Evolutionary conservation across 2,888 invertebrate species (phyloP).

Genomic region (Monochamus alternatus): DNA sequence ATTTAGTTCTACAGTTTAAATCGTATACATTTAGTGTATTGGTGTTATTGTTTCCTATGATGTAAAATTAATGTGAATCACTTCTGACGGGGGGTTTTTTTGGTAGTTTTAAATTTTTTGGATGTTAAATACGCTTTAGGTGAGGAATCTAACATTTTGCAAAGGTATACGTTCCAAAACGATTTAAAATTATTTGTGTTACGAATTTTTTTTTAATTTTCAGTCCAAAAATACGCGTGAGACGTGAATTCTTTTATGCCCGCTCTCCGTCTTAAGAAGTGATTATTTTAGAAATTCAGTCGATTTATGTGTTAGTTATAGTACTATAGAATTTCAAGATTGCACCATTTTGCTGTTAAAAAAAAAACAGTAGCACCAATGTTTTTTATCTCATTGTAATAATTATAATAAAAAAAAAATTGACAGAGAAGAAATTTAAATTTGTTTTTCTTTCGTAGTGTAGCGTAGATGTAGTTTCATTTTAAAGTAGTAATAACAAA

Average conservation of each 20-base stretch:
- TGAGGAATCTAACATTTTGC: background rate
- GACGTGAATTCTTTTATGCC: no score
- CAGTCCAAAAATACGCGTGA: no score
- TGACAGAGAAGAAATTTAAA: slow-evolving; percentile 14
- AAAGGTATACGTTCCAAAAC: no score
- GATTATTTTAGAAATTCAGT: slow-evolving; percentile 23
- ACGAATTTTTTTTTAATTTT: no score
- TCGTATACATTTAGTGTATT: slow-evolving; percentile 29
- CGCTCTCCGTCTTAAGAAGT: slow-evolving; percentile 16
- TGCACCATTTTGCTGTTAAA: slow-evolving; percentile 17
- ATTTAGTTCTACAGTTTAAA: slow-evolving; percentile 17
- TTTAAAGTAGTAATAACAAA: slow-evolving; percentile 30
- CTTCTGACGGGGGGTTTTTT: background rate
- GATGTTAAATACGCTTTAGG: background rate
- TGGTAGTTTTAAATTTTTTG: background rate
- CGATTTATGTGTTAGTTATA: slow-evolving; percentile 33
- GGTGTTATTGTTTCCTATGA: slow-evolving; percentile 38
- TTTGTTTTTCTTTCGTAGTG: slow-evolving; percentile 31
- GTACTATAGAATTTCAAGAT: slow-evolving; percentile 16
- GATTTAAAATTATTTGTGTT: no score
- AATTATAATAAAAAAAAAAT: slow-evolving; percentile 26
- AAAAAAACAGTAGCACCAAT: slow-evolving; percentile 40
- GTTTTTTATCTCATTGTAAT: slow-evolving; percentile 17
- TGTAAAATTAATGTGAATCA: slow-evolving; percentile 23
- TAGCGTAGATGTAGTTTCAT: slow-evolving; percentile 33